Percentiles rank a stretch among this genome's conserved stretches.
Evolutionary conservation across 1,140 invertebrate genomes (phyloP).

Genomic region (Latrodectus geometricus): DNA sequence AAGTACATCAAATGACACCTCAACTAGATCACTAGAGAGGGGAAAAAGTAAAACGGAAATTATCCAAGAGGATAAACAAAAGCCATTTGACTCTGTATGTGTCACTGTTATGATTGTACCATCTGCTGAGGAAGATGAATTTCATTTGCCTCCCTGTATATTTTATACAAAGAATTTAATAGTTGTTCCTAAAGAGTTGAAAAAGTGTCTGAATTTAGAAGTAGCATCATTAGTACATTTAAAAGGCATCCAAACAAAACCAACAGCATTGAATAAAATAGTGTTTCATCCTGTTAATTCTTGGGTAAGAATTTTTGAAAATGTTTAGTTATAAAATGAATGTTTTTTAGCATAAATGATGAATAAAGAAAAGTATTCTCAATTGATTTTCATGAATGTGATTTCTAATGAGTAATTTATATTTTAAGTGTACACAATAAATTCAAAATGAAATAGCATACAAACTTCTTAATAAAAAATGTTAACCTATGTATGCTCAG

Average conservation of each 20-base stretch:
- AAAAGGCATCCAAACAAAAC: background rate
- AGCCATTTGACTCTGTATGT: constrained; percentile 32
- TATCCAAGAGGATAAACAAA: background rate
- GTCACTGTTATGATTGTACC: constrained; percentile 39
- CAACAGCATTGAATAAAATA: constrained; percentile 26
- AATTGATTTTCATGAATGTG: background rate
- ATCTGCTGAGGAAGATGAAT: constrained; percentile 46
- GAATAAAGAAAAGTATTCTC: background rate
- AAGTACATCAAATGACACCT: background rate
- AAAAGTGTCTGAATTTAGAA: constrained; percentile 31
- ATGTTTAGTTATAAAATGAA: no score
- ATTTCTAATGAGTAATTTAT: background rate
- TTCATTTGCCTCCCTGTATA: constrained; percentile 12
- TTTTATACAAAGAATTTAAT: constrained; percentile 39
- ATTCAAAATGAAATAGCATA: no score
- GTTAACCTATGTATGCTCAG: no score
- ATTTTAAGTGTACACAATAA: background rate
- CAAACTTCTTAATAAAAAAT: no score
- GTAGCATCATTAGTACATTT: constrained; percentile 20
- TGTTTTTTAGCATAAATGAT: no score
- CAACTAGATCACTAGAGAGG: background rate
- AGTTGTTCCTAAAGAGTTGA: constrained; percentile 36
- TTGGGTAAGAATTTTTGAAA: constrained; percentile 6
- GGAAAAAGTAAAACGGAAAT: background rate
- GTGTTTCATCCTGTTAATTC: constrained; percentile 28